phyloP scores from a whole-genome alignment of 2,888 invertebrate genomes.

The Drosophila suboccidentalis region DNA sequence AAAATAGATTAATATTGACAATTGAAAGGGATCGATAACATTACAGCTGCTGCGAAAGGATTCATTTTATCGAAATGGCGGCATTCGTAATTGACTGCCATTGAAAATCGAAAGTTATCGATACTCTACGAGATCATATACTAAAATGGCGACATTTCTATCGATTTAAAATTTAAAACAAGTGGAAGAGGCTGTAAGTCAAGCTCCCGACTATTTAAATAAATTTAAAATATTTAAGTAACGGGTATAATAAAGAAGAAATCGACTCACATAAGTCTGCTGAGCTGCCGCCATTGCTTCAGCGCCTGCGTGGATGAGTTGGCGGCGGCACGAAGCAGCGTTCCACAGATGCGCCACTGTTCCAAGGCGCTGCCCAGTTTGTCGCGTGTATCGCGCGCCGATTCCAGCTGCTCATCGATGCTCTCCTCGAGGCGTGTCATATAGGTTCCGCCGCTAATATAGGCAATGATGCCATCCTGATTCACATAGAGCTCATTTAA shows the following conservation, averaged over 20 bases:
- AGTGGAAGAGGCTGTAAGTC: too few species aligned
- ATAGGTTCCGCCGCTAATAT: slow-evolving; percentile 84
- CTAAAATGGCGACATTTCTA: too few species aligned
- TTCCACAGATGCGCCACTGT: slow-evolving; percentile 85
- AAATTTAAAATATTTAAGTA: too few species aligned
- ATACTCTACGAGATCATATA: too few species aligned
- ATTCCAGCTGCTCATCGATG: slow-evolving; percentile 83
- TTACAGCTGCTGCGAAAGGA: too few species aligned
- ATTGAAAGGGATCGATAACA: too few species aligned
- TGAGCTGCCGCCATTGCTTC: slow-evolving; percentile 81
- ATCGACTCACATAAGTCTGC: slow-evolving; percentile 68
- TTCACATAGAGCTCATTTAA: slow-evolving; percentile 83
- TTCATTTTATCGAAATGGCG: too few species aligned
- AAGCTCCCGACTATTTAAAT: too few species aligned
- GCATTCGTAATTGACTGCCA: too few species aligned
- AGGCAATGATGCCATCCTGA: slow-evolving; percentile 85
- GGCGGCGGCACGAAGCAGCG: slow-evolving; percentile 82
- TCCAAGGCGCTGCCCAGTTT: slow-evolving; percentile 84
- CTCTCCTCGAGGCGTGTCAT: slow-evolving; percentile 84
- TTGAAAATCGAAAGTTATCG: too few species aligned
- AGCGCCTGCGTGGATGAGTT: slow-evolving; percentile 82
- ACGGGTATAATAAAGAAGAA: too few species aligned
- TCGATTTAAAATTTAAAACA: neutral
- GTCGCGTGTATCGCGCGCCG: slow-evolving; percentile 83
- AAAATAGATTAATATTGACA: neutral